These are phyloP conservation scores for Hystrix cristata DNA, from an alignment of 2,113 vertebrate species.

Conservation along the genomic window DNA sequence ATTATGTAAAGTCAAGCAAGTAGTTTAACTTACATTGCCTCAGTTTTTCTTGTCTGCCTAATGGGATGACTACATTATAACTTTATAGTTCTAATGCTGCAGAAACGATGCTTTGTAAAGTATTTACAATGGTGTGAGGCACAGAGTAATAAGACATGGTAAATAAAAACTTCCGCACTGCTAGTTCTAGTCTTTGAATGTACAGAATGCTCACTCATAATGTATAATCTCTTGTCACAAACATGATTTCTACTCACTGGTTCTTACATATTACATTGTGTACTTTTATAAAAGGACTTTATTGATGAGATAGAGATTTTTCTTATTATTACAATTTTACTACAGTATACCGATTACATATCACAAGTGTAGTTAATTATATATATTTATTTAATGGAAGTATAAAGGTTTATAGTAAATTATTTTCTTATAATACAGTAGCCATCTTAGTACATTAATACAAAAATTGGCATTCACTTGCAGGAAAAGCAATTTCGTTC, in stretches of 20 bases:
- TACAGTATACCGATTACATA: neutral
- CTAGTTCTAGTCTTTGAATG: neutral
- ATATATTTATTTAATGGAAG: conserved; percentile 8
- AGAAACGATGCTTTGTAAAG: neutral
- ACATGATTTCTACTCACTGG: neutral
- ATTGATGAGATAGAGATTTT: conserved; percentile 6
- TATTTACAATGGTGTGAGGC: neutral
- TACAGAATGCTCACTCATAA: conserved; percentile 16
- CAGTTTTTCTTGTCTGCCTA: conserved; percentile 24
- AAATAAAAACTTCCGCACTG: conserved; percentile 24
- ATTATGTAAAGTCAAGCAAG: neutral
- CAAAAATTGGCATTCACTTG: conserved; percentile 16
- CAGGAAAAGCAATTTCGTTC: conserved; percentile 28
- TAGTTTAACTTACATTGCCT: neutral
- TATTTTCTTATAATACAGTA: neutral
- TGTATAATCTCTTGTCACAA: neutral
- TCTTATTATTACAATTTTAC: neutral
- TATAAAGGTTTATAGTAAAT: conserved; percentile 1
- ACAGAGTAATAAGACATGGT: neutral
- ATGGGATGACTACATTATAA: neutral
- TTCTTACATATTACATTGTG: neutral
- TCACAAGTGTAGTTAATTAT: neutral
- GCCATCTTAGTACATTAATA: neutral
- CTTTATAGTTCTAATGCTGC: neutral
- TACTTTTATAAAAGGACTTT: neutral